phyloP scores from a whole-genome alignment of 2,797 vertebrate species.

The Loriculus beryllinus region DNA sequence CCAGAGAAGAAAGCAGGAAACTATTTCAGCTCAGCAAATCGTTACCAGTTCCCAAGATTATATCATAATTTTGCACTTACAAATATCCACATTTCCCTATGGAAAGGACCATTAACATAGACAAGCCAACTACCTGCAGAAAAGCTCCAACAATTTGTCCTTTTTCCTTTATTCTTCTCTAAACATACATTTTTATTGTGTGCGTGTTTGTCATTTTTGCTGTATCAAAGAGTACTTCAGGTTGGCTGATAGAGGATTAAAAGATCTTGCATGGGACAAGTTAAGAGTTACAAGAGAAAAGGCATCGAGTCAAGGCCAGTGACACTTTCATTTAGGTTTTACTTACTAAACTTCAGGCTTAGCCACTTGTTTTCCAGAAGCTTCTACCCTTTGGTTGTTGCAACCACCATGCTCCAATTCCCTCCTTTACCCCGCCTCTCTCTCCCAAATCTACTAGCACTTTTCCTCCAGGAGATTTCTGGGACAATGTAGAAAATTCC shows the following conservation, averaged over 20 bases:
- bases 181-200: neutral
- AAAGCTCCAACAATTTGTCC: neutral
- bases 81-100: accelerated
- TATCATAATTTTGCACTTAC: neutral
- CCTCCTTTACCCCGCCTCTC: neutral
- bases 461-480: neutral
- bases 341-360: neutral
- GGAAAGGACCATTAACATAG: neutral
- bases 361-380: neutral
- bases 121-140: neutral
- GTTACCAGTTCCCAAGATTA: neutral
- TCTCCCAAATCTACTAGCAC: neutral
- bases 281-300: neutral
- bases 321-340: neutral
- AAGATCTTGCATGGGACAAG: neutral
- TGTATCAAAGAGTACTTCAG: neutral
- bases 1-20: neutral
- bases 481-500: neutral
- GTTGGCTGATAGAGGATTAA: neutral
- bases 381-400: neutral
- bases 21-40: neutral
- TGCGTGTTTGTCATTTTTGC: neutral
- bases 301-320: neutral
- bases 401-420: neutral
- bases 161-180: neutral